Evolutionary conservation across 1,140 invertebrate species (phyloP).

Genomic region (Saccostrea echinata): DNA sequence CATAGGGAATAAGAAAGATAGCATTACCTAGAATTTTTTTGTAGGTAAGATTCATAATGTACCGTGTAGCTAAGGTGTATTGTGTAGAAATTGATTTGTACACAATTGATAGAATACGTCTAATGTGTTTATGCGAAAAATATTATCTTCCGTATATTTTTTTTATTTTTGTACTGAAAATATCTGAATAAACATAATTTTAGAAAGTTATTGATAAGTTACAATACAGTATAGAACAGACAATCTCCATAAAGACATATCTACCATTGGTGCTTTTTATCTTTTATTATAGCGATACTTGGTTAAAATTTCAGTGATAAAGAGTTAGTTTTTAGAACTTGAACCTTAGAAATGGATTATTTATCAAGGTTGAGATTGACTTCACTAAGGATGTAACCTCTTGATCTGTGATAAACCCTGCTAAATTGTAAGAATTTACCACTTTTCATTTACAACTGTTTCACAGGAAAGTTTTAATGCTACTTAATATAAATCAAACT

Average conservation of each 20-base stretch:
- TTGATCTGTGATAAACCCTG: background rate
- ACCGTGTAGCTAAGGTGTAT: no score
- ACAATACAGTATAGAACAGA: background rate
- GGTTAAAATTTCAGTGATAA: background rate
- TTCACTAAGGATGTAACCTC: background rate
- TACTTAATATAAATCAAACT: background rate
- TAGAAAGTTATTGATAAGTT: background rate
- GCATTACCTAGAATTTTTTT: no score
- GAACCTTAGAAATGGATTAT: background rate
- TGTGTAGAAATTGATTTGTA: no score
- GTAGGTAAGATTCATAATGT: no score
- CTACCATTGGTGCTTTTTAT: background rate
- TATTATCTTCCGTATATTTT: no score
- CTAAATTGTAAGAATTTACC: background rate
- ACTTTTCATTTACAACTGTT: background rate
- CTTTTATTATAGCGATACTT: background rate
- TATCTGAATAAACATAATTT: background rate
- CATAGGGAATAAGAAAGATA: no score
- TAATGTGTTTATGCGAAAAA: no score
- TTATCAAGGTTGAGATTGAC: background rate
- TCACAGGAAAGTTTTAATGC: background rate
- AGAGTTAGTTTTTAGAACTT: conserved; percentile 1
- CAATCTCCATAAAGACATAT: background rate
- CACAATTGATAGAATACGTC: no score
- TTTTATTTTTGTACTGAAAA: no score